Percentiles rank a stretch among this genome's conserved stretches.
phyloP scores from a whole-genome alignment of 2,888 invertebrate genomes.

The Andrena flavipes region DNA sequence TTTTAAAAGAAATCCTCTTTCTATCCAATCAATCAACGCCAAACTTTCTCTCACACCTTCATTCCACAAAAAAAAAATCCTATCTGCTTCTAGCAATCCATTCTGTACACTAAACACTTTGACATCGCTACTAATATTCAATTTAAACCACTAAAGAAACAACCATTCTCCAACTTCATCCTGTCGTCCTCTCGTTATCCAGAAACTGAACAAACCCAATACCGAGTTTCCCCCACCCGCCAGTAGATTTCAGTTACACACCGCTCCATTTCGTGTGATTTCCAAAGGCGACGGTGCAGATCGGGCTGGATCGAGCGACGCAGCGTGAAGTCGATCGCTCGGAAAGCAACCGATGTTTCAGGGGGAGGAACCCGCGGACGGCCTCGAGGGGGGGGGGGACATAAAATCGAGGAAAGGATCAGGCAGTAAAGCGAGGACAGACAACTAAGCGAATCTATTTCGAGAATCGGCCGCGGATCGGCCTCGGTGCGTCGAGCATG shows the following conservation, averaged over 20 bases:
- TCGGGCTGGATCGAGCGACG: neutral
- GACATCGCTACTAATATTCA: neutral
- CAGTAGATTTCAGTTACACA: too few species aligned
- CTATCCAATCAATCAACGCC: neutral
- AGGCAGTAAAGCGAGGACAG: conserved; percentile 45
- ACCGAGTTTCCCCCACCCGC: neutral
- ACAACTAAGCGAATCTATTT: conserved; percentile 68
- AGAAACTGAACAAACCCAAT: neutral
- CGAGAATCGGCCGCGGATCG: conserved; percentile 66
- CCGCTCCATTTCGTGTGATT: too few species aligned
- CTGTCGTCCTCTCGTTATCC: neutral
- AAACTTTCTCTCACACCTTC: neutral
- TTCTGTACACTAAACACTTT: neutral
- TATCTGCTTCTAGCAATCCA: neutral
- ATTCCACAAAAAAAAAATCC: neutral
- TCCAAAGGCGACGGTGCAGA: too few species aligned
- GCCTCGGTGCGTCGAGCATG: conserved; percentile 51
- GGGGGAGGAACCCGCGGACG: neutral
- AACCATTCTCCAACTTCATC: too few species aligned
- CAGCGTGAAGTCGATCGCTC: conserved; percentile 19
- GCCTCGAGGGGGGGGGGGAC: neutral
- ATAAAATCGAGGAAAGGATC: conserved; percentile 35
- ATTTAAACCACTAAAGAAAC: neutral
- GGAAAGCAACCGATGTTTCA: conserved; percentile 7
- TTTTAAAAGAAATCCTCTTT: too few species aligned